Evolutionary conservation across 1,140 invertebrate genomes (phyloP).

Genomic region (Brachionus sp.): DNA sequence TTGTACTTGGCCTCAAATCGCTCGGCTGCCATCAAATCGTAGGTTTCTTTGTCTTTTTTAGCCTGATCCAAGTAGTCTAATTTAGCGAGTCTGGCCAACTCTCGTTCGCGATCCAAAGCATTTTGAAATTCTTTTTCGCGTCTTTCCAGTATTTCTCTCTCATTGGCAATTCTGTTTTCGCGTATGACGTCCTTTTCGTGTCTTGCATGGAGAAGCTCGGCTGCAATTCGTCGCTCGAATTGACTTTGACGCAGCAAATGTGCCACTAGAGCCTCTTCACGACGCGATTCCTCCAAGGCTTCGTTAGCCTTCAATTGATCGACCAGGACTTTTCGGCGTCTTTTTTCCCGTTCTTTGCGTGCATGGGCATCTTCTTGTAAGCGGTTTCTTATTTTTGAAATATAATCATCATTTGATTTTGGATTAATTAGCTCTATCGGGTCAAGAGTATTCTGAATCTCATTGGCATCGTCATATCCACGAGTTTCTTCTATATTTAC

Average conservation of each 20-base stretch:
- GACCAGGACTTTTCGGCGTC: constrained; percentile 58
- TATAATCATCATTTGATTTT: constrained; percentile 57
- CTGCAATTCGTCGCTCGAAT: constrained; percentile 58
- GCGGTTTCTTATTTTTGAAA: constrained; percentile 56
- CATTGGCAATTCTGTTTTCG: constrained; percentile 54
- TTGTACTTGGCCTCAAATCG: constrained; percentile 53
- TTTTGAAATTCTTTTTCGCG: constrained; percentile 57
- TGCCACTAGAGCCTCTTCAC: constrained; percentile 59
- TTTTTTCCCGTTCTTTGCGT: constrained; percentile 56
- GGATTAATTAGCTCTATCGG: constrained; percentile 50
- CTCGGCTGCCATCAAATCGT: constrained; percentile 56
- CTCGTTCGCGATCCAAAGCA: constrained; percentile 58
- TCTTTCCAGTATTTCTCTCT: constrained; percentile 57
- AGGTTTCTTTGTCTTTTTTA: constrained; percentile 53
- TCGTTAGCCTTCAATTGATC: constrained; percentile 58
- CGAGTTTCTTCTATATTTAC: constrained; percentile 25
- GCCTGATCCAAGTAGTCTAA: constrained; percentile 56
- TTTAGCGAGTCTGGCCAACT: constrained; percentile 53
- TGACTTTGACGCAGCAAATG: constrained; percentile 58
- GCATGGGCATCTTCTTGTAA: constrained; percentile 57
- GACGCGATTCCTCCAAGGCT: constrained; percentile 54
- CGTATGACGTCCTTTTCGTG: constrained; percentile 59
- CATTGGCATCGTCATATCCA: constrained; percentile 47
- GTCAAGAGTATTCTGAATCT: constrained; percentile 34
- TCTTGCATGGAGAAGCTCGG: constrained; percentile 58